Evolutionary conservation across 2,797 vertebrate species (phyloP), one percentile per base, ranked within the genome.

Genomic region (Macrochelys suwanniensis): DNA sequence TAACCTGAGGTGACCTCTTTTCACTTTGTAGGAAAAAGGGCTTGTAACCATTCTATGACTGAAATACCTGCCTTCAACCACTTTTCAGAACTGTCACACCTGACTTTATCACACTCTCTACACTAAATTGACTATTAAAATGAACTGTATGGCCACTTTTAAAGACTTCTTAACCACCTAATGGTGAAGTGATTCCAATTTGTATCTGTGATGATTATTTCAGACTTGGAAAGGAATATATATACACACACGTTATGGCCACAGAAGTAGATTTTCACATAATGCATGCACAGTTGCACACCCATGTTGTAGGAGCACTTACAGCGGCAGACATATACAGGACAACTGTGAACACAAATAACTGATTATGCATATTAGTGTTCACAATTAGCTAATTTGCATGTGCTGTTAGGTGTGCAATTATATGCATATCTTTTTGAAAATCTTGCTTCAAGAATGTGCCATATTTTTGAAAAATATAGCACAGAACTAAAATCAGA

Each of bases 321-420:
- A 16, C 25, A 89, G 33, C 42, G 61, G n/a, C 21, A 31, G 3
- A 10, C 16, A 3, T 15, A 37, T 23, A 37, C 33, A 13, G 10
- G 10, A 54, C 5, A 51, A 53, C 2, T 37, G 12, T 21, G 78
- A 65, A 51, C 28, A 37, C 33, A 47, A 88, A 37, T 2, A 21
- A 54, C 31, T 6, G 77, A 45, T 71, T 71, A 71, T 37, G 37
- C 37, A 83, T 47, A 68, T 54, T 25, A 71, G 53, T 61, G 21
- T 11, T n/a, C 0, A 1, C 59, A 61, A 25, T 53, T 80, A 80
- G 82, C 28, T 49, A 49, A n/a, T 37, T 71, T 81, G 31, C 37
- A 28, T 0, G 1, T 19, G 4, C 31, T 4, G 11, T 13, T 4
- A 4, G 7, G 37, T 59, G 82, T 16, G 28, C 0, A 16, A 47